phyloP scores from a whole-genome alignment of 1,140 invertebrate genomes.

The Drosophila biarmipes region DNA sequence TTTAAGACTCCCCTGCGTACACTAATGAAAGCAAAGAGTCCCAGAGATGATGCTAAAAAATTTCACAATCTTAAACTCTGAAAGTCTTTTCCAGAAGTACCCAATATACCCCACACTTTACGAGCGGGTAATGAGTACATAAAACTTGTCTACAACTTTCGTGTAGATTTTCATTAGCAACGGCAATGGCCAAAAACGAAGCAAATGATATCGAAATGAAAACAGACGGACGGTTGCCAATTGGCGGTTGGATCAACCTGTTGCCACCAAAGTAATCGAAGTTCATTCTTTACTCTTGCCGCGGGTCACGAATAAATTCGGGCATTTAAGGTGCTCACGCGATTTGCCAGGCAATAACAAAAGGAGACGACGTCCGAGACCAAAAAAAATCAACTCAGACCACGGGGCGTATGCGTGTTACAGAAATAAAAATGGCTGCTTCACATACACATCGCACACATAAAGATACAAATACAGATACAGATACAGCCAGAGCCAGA shows the following conservation, averaged over 20 bases:
- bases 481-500: neutral
- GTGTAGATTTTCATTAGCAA: conserved; percentile 76
- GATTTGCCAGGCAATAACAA: conserved; percentile 41
- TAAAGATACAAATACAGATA: neutral
- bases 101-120: neutral
- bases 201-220: conserved; percentile 64
- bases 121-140: conserved; percentile 9
- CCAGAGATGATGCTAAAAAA: neutral
- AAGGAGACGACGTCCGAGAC: conserved; percentile 1
- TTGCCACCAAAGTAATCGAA: conserved; percentile 72
- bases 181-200: conserved; percentile 44
- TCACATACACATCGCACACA: neutral
- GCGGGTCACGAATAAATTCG: conserved; percentile 71
- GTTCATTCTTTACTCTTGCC: conserved; percentile 61
- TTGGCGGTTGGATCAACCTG: conserved; percentile 48
- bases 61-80: too few species aligned
- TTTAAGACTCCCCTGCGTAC: neutral
- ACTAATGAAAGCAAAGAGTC: neutral
- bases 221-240: conserved; percentile 14
- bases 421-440: conserved; percentile 71
- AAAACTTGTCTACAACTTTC: conserved; percentile 66
- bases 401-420: conserved; percentile 67
- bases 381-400: neutral
- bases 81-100: neutral
- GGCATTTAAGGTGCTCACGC: conserved; percentile 77